Evolutionary conservation across 2,113 vertebrate species (phyloP).

Genomic region (Hoplias malabaricus): DNA sequence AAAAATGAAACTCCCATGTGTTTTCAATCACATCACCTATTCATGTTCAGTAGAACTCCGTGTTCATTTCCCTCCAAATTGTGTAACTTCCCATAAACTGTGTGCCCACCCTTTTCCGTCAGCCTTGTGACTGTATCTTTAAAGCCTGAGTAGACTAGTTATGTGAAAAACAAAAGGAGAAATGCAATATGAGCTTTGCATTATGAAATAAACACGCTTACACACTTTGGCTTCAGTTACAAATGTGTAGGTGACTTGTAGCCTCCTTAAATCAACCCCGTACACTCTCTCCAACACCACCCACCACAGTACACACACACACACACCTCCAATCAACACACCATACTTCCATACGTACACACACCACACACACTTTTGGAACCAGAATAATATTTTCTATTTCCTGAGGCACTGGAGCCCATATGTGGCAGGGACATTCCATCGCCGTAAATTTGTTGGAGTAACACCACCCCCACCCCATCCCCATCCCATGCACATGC

Average conservation of each 20-base stretch:
- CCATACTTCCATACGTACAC: not conserved
- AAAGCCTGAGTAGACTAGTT: conserved; percentile 17
- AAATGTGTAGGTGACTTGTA: conserved; percentile 13
- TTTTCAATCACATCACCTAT: conserved; percentile 28
- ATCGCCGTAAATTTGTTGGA: conserved; percentile 4
- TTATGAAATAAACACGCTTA: conserved; percentile 41
- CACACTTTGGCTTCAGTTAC: conserved; percentile 16
- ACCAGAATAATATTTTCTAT: conserved; percentile 58
- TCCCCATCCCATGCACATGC: not conserved
- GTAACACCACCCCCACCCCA: conserved; percentile 3
- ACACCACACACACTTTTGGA: conserved; percentile 15
- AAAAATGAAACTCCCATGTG: not conserved
- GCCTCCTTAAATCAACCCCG: conserved; percentile 5
- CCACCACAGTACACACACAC: not conserved
- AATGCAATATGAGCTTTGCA: conserved; percentile 28
- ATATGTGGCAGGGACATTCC: conserved; percentile 71
- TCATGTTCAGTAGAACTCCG: conserved; percentile 34
- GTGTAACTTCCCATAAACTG: conserved; percentile 14
- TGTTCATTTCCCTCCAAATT: not conserved
- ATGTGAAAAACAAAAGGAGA: conserved; percentile 21
- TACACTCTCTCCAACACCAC: not conserved
- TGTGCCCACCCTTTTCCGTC: conserved; percentile 25
- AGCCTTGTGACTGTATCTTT: conserved; percentile 14
- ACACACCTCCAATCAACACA: conserved; percentile 13
- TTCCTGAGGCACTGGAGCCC: conserved; percentile 67